Conservation (phyloP, 2,113 vertebrate species). For the Rutilus rutilus region DNA sequence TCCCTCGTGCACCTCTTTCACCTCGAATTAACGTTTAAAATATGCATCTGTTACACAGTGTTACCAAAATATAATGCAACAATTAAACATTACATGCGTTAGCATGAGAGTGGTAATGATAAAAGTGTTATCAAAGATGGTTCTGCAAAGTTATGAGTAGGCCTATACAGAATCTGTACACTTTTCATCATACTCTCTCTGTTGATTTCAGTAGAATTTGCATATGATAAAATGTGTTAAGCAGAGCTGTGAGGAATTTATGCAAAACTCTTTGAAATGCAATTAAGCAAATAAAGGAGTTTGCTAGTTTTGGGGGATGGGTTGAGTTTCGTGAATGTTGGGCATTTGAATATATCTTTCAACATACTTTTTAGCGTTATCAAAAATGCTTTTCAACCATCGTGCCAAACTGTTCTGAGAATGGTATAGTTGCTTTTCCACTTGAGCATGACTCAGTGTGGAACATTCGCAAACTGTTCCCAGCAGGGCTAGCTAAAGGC, state of each 20-base stretch:
- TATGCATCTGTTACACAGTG: not conserved
- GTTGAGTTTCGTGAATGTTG: not conserved
- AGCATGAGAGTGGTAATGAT: not conserved
- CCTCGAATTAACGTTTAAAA: not conserved
- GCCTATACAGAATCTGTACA: not conserved
- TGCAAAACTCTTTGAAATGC: not conserved
- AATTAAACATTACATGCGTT: constrained; percentile 11
- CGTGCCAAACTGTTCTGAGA: not conserved
- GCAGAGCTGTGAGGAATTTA: constrained; percentile 9
- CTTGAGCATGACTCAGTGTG: not conserved
- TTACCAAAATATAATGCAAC: not conserved
- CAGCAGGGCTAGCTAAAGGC: too few species aligned
- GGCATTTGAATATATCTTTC: not conserved
- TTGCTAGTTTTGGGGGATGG: not conserved
- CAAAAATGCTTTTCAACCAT: not conserved
- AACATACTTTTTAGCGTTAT: not conserved
- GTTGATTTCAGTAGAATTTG: not conserved
- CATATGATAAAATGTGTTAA: not conserved
- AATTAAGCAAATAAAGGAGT: constrained; percentile 10
- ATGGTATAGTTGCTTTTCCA: not conserved
- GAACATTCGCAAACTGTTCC: too few species aligned
- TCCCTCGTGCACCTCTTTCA: not conserved
- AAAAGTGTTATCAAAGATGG: not conserved
- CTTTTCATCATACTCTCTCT: not conserved
- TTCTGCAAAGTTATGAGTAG: not conserved